Conservation (phyloP, 2,888 invertebrate genomes). For the Macaria liturata region DNA sequence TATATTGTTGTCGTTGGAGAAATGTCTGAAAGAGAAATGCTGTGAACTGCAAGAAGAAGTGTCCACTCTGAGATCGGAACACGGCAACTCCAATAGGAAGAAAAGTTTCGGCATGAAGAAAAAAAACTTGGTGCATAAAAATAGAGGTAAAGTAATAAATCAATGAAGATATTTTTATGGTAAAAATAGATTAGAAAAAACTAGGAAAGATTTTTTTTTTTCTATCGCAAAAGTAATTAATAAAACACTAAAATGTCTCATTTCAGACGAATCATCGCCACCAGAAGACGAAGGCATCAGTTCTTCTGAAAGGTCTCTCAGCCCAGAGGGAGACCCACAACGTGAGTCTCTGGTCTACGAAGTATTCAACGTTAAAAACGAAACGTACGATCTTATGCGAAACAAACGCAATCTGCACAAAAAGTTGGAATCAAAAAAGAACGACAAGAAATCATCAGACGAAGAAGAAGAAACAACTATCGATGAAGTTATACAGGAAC, state of each 20-base stretch:
- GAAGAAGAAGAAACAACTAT: constrained; percentile 92
- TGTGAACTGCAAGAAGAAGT: constrained; percentile 90
- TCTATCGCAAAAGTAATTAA: too few species aligned
- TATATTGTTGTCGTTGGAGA: constrained; percentile 87
- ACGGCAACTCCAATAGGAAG: constrained; percentile 74
- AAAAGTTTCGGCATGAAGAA: constrained; percentile 79
- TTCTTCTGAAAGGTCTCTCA: constrained; percentile 91
- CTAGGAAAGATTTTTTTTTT: too few species aligned
- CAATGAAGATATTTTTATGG: neutral
- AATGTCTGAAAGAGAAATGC: constrained; percentile 89
- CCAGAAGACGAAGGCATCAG: constrained; percentile 95
- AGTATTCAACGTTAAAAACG: constrained; percentile 83
- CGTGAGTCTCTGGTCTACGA: constrained; percentile 85
- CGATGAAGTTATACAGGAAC: constrained; percentile 93
- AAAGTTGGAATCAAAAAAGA: constrained; percentile 64
- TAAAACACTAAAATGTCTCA: too few species aligned
- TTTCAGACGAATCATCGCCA: constrained; percentile 86
- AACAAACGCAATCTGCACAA: constrained; percentile 71
- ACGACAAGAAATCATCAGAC: constrained; percentile 73
- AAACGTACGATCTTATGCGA: constrained; percentile 77
- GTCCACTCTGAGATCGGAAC: constrained; percentile 81
- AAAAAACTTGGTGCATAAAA: constrained; percentile 68
- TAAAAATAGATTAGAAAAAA: too few species aligned
- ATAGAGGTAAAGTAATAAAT: constrained; percentile 62
- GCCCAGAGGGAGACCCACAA: constrained; percentile 87